Evolutionary conservation across 2,113 vertebrate species (phyloP).

Genomic region (Scopus umbretta): DNA sequence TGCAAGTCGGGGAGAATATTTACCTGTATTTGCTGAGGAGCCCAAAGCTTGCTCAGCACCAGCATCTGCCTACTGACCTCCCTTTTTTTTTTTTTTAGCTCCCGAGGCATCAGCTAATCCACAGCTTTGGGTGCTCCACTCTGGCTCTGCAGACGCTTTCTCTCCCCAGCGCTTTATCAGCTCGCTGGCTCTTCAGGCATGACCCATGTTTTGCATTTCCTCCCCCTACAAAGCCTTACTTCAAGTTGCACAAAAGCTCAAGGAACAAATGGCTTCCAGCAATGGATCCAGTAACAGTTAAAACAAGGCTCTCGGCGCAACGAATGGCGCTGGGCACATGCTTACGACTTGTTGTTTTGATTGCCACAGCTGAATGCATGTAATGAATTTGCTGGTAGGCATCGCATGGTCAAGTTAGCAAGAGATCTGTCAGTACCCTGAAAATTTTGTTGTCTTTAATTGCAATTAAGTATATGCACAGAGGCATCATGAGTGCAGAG

Average conservation of each 20-base stretch:
- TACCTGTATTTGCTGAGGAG: background rate
- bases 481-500: background rate
- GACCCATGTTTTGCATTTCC: background rate
- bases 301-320: background rate
- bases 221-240: background rate
- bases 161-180: background rate
- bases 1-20: background rate
- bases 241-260: background rate
- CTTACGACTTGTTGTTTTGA: fast-evolving
- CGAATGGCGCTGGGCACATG: background rate
- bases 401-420: background rate
- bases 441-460: background rate
- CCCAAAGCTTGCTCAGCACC: background rate
- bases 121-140: background rate
- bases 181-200: background rate
- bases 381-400: background rate
- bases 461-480: background rate
- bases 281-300: background rate
- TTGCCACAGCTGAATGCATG: background rate
- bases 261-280: background rate
- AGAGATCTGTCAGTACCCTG: background rate
- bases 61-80: background rate
- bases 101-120: background rate
- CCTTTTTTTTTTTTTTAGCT: background rate
- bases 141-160: background rate